Percentiles rank a stretch among this genome's conserved stretches.
Conservation (phyloP, 92 coral and sea anemone genomes). For the Palythoa heliodiscus region DNA sequence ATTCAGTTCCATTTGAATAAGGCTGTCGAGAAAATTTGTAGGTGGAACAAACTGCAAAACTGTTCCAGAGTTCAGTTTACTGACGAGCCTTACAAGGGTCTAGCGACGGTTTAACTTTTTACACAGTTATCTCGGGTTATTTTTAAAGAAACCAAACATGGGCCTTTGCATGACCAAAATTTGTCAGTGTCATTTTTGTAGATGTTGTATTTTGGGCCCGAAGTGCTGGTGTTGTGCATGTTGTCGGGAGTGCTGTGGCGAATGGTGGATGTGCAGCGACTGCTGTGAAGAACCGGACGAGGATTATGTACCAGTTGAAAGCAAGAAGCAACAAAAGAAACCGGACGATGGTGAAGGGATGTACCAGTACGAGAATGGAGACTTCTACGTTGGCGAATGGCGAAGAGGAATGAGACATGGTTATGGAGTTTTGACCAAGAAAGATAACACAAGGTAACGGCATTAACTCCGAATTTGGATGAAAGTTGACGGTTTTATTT, state of each 20-base stretch:
- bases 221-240: constrained; percentile 74
- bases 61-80: too few relatives aligned
- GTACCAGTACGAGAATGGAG: constrained; percentile 88
- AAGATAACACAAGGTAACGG: constrained; percentile 77
- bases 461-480: background rate
- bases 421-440: constrained; percentile 77
- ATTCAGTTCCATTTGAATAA: background rate
- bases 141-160: constrained; percentile 44
- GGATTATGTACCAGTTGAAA: constrained; percentile 57
- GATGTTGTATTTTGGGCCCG: constrained; percentile 79
- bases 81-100: background rate
- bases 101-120: background rate
- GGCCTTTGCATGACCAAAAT: constrained; percentile 81
- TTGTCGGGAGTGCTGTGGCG: constrained; percentile 82
- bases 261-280: constrained; percentile 96
- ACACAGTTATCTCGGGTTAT: background rate
- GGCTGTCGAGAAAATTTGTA: background rate
- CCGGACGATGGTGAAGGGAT: constrained; percentile 92
- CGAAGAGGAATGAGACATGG: constrained; percentile 85
- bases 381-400: constrained; percentile 92
- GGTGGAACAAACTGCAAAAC: background rate
- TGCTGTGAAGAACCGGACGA: constrained; percentile 83
- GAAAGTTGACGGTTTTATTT: background rate
- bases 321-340: constrained; percentile 47
- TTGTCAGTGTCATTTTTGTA: constrained; percentile 83